phyloP scores from a whole-genome alignment of 2,113 vertebrate genomes.

The Myrmecophaga tridactyla region DNA sequence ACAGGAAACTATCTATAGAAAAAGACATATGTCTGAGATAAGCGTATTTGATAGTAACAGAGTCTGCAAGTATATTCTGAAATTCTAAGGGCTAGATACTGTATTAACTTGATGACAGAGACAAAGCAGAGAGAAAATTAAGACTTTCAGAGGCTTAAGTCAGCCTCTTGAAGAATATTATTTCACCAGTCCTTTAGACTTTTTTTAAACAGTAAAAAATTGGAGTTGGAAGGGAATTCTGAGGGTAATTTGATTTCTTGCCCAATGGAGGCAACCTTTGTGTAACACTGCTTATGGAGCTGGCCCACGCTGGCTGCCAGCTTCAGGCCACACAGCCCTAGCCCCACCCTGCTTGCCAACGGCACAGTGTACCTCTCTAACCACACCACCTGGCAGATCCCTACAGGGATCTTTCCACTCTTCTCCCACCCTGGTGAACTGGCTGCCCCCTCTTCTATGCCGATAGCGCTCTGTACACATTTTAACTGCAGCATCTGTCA shows the following conservation, averaged over 20 bases:
- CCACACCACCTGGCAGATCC: too few species aligned
- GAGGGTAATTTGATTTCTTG: not conserved
- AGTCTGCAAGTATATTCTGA: not conserved
- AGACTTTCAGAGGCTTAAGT: not conserved
- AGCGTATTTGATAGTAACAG: not conserved
- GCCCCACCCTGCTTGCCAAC: fast-evolving
- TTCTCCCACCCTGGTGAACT: not conserved
- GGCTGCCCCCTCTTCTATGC: not conserved
- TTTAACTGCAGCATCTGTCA: not conserved
- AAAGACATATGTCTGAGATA: not conserved
- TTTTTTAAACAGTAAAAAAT: constrained; percentile 1
- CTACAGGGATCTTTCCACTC: not conserved
- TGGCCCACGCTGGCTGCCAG: not conserved
- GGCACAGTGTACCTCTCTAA: not conserved
- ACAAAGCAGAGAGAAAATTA: not conserved
- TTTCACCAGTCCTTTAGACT: not conserved
- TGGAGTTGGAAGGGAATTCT: not conserved
- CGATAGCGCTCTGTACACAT: not conserved
- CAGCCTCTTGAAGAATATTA: not conserved
- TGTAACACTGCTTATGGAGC: not conserved
- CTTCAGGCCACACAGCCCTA: fast-evolving
- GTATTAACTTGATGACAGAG: not conserved
- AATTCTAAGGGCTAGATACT: not conserved
- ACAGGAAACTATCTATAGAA: not conserved
- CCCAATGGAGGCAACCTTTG: not conserved